Conservation (phyloP, 2,797 vertebrate species). For the Phalloptychus januarius region DNA sequence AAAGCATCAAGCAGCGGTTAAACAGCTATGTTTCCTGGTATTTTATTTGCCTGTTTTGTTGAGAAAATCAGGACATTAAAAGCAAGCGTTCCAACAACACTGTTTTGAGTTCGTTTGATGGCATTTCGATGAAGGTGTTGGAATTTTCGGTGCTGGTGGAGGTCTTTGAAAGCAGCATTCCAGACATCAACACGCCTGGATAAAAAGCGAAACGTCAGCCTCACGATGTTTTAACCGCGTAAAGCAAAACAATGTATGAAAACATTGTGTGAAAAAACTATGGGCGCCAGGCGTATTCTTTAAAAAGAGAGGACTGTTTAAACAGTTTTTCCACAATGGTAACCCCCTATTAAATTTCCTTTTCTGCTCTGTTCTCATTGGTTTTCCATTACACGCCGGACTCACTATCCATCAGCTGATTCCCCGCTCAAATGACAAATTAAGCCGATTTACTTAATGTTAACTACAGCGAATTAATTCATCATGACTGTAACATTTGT, state of each 20-base stretch:
- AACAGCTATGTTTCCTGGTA: background rate
- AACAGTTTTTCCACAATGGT: conserved; percentile 17
- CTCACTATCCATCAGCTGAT: conserved; percentile 24
- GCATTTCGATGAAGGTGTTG: rapidly evolving
- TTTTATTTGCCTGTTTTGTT: background rate
- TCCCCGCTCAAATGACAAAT: conserved; percentile 39
- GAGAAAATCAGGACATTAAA: background rate
- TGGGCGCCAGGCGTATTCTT: background rate
- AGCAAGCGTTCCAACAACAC: background rate
- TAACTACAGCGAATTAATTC: background rate
- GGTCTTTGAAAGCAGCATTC: conserved; percentile 44
- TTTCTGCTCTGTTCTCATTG: conserved; percentile 14
- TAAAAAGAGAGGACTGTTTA: background rate
- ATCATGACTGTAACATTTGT: background rate
- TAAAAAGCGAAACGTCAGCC: background rate
- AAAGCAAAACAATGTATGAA: conserved; percentile 31
- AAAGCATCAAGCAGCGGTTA: background rate
- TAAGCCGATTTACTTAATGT: background rate
- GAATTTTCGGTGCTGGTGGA: background rate
- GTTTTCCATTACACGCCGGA: conserved; percentile 20
- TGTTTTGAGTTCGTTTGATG: background rate
- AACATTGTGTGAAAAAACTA: background rate
- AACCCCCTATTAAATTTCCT: conserved; percentile 15
- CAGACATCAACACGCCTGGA: conserved; percentile 3
- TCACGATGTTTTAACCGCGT: conserved; percentile 4